phyloP scores from a whole-genome alignment of 2,113 vertebrate species.

The Colaptes auratus region DNA sequence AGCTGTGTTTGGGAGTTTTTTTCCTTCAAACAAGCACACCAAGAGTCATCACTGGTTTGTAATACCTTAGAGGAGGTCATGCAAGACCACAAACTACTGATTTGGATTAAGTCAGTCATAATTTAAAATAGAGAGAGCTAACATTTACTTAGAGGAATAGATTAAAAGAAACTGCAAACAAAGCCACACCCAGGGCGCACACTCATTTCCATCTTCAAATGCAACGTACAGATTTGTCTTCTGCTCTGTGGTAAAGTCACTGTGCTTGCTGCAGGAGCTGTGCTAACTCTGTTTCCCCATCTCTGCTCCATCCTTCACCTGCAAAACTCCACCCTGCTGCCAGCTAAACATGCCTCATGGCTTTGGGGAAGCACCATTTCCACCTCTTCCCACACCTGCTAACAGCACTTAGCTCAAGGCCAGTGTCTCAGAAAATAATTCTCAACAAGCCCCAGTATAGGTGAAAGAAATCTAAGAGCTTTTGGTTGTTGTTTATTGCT shows the following conservation, averaged over 20 bases:
- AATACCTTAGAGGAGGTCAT: neutral
- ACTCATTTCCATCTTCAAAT: neutral
- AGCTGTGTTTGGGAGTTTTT: rapidly evolving
- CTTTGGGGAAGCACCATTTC: neutral
- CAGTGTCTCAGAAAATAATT: neutral
- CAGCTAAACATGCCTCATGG: neutral
- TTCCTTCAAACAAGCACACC: neutral
- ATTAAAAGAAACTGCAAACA: neutral
- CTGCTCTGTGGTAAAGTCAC: neutral
- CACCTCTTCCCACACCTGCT: neutral
- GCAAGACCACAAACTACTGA: neutral
- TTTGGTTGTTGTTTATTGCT: neutral
- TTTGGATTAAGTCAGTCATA: neutral
- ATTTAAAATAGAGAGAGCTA: neutral
- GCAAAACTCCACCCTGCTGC: neutral
- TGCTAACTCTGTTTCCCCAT: neutral
- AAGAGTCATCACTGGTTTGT: neutral
- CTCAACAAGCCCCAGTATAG: neutral
- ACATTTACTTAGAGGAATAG: neutral
- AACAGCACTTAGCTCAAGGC: neutral
- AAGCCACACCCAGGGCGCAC: neutral
- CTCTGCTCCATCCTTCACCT: neutral
- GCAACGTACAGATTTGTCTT: neutral
- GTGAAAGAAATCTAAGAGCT: neutral
- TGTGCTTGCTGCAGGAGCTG: neutral